A percentile compares a stretch with the other conserved stretches of the same genome.
Evolutionary conservation across 2,113 vertebrate species (phyloP).

Genomic region (Capreolus pygargus): DNA sequence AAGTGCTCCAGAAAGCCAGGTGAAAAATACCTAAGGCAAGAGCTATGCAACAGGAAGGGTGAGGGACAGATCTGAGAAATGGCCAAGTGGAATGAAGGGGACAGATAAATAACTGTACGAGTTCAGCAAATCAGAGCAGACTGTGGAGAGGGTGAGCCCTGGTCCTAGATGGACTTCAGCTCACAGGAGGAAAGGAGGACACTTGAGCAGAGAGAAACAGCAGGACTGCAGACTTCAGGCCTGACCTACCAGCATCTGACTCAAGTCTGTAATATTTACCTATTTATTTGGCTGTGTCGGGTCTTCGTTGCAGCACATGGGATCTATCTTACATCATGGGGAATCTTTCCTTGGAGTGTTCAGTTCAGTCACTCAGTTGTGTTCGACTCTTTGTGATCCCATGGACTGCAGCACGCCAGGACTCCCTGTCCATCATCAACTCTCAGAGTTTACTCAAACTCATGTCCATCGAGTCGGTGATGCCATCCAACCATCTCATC

Average conservation of each 20-base stretch:
- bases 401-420: background rate
- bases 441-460: background rate
- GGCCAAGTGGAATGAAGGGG: background rate
- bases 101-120: background rate
- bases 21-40: background rate
- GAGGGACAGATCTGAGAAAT: background rate
- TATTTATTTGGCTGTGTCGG: background rate
- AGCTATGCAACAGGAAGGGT: background rate
- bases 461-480: background rate
- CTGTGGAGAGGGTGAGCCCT: background rate
- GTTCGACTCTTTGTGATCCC: background rate
- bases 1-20: background rate
- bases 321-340: background rate
- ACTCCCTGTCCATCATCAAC: background rate
- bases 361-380: background rate
- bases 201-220: background rate
- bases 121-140: background rate
- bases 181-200: background rate
- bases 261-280: background rate
- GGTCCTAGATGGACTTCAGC: accelerated
- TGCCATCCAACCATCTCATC: background rate
- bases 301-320: accelerated
- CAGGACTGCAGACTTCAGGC: background rate
- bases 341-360: background rate
- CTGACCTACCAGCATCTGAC: background rate